A percentile compares a stretch with the other conserved stretches of the same genome.
These are phyloP conservation scores for Argentina silus DNA, from an alignment of 2,797 vertebrate genomes.

Conservation along the genomic window DNA sequence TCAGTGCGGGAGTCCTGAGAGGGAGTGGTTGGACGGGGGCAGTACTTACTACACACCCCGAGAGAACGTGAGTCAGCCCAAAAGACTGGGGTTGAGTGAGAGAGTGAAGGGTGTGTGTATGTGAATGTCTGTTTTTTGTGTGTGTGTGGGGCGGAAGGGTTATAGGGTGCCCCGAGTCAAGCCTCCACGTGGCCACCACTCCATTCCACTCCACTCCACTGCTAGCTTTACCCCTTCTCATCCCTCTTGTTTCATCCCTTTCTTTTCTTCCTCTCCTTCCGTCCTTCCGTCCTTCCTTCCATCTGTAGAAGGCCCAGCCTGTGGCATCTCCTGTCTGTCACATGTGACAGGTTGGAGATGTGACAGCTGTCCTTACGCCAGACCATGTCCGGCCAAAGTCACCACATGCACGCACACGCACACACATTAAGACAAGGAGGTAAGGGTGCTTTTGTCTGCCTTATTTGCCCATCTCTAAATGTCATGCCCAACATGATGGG, in stretches of 20 bases:
- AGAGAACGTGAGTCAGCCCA: slow-evolving; percentile 69
- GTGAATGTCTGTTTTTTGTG: background rate
- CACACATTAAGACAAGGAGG: slow-evolving; percentile 50
- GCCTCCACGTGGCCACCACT: slow-evolving; percentile 61
- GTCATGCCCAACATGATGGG: slow-evolving; percentile 72
- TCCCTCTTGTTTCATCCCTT: slow-evolving; percentile 6
- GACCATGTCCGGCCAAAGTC: slow-evolving; percentile 76
- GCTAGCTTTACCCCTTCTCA: background rate
- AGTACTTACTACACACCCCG: slow-evolving; percentile 60
- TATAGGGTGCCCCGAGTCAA: slow-evolving; percentile 67
- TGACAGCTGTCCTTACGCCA: slow-evolving; percentile 81
- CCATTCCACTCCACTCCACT: slow-evolving; percentile 27
- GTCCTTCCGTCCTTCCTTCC: slow-evolving; percentile 67
- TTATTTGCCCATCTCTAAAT: slow-evolving; percentile 77
- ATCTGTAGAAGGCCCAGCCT: slow-evolving; percentile 53
- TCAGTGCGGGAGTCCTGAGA: slow-evolving; percentile 23
- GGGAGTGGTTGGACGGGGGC: slow-evolving; percentile 45
- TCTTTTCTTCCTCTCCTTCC: slow-evolving; percentile 37
- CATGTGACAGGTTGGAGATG: slow-evolving; percentile 78
- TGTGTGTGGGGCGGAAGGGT: slow-evolving; percentile 54
- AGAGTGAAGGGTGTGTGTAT: slow-evolving; percentile 31
- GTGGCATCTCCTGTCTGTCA: slow-evolving; percentile 68
- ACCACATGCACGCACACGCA: slow-evolving; percentile 43
- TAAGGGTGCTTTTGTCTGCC: slow-evolving; percentile 65
- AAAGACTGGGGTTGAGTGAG: slow-evolving; percentile 60